phyloP scores from a whole-genome alignment of 2,113 vertebrate genomes.

The Tinamus guttatus region DNA sequence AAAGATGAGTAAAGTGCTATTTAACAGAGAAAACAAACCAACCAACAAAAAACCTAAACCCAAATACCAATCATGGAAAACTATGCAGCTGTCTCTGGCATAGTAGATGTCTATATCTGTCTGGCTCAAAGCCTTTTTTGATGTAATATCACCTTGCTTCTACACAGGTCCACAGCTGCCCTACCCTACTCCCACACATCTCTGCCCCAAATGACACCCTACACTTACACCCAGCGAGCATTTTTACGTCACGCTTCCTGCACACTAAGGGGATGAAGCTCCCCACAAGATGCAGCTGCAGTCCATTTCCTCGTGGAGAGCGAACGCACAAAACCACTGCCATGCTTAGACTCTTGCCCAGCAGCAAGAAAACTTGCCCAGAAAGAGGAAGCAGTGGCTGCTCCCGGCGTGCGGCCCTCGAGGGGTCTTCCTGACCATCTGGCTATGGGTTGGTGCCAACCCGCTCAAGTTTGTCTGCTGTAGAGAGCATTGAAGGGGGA shows the following conservation, averaged over 20 bases:
- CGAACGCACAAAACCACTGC: neutral
- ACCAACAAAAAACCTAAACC: neutral
- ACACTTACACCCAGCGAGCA: neutral
- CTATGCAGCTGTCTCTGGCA: neutral
- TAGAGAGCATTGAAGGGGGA: accelerated
- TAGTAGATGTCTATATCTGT: neutral
- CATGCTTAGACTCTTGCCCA: accelerated
- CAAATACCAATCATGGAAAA: neutral
- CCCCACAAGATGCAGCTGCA: neutral
- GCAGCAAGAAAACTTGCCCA: neutral
- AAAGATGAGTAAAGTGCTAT: neutral
- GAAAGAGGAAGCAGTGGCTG: neutral
- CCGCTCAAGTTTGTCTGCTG: neutral
- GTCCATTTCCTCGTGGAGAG: neutral
- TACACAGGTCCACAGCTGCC: neutral
- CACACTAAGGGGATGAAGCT: conserved; percentile 35
- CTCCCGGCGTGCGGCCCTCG: neutral
- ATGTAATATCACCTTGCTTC: neutral
- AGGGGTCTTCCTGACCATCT: neutral
- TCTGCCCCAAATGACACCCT: neutral
- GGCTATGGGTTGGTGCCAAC: neutral
- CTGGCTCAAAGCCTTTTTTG: neutral
- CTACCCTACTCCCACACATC: neutral
- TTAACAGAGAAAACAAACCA: neutral
- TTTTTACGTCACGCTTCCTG: conserved; percentile 7